Percentiles rank a stretch among this genome's conserved stretches.
Evolutionary conservation across 2,113 vertebrate genomes (phyloP).

Genomic region (Sorex araneus): DNA sequence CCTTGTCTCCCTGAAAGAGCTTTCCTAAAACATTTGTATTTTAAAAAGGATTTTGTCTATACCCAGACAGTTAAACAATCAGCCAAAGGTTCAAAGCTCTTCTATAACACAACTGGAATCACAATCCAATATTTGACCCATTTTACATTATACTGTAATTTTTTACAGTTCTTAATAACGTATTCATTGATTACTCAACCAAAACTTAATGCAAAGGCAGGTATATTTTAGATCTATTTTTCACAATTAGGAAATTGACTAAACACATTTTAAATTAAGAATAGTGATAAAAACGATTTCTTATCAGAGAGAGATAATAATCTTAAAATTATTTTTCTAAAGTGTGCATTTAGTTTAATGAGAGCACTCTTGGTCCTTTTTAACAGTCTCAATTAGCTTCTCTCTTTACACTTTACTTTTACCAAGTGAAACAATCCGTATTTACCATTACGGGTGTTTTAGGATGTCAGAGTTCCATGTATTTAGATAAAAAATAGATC

Average conservation of each 20-base stretch:
- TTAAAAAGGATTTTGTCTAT: neutral
- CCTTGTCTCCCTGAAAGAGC: too few species aligned
- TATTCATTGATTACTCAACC: neutral
- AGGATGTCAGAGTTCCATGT: neutral
- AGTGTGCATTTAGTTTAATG: accelerated
- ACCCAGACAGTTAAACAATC: neutral
- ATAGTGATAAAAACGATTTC: neutral
- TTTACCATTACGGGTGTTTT: neutral
- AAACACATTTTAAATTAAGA: slow-evolving; percentile 41
- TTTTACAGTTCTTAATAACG: neutral
- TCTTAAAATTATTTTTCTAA: neutral
- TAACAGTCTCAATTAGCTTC: neutral
- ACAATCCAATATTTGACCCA: neutral
- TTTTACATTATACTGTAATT: neutral
- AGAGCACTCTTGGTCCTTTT: neutral
- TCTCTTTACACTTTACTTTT: neutral
- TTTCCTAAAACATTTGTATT: too few species aligned
- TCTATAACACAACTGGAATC: neutral
- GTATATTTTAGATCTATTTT: neutral
- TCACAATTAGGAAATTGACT: neutral
- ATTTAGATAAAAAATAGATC: neutral
- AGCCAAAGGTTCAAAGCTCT: neutral
- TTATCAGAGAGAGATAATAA: neutral
- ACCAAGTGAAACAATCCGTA: neutral
- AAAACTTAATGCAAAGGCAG: neutral